phyloP scores from a whole-genome alignment of 2,888 invertebrate genomes.

The Perizoma flavofasciatum region DNA sequence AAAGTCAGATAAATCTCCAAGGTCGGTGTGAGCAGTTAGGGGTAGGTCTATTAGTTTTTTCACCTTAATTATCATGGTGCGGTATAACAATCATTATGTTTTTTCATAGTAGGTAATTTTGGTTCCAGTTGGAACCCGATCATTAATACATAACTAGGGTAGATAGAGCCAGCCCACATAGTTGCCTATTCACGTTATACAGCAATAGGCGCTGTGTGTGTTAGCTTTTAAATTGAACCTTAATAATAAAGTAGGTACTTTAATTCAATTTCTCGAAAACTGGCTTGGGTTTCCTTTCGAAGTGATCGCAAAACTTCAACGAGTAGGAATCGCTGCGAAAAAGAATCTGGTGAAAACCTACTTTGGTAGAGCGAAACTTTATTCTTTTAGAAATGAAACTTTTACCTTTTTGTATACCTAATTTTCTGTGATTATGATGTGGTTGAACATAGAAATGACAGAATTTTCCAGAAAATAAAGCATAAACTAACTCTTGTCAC shows the following conservation, averaged over 20 bases:
- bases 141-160: slow-evolving; percentile 70
- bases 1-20: no score
- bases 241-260: slow-evolving; percentile 69
- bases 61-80: no score
- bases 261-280: slow-evolving; percentile 56
- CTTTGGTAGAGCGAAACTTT: not conserved
- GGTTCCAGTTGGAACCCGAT: slow-evolving; percentile 48
- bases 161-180: slow-evolving; percentile 51
- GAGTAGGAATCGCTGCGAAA: not conserved
- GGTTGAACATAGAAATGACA: no score
- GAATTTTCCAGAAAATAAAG: no score
- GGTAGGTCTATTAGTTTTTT: no score
- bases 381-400: not conserved
- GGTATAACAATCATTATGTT: not conserved
- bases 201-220: slow-evolving; percentile 54
- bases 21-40: no score
- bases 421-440: not conserved
- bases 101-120: slow-evolving; percentile 21
- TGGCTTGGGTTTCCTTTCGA: slow-evolving; percentile 37
- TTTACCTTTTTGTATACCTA: not conserved
- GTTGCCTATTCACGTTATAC: slow-evolving; percentile 72
- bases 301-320: slow-evolving; percentile 19
- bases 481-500: no score
- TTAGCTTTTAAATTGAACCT: slow-evolving; percentile 75
- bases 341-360: not conserved